Evolutionary conservation across 2,797 vertebrate species (phyloP), one percentile per base, ranked within the genome.

Genomic region (Heliangelus exortis): DNA sequence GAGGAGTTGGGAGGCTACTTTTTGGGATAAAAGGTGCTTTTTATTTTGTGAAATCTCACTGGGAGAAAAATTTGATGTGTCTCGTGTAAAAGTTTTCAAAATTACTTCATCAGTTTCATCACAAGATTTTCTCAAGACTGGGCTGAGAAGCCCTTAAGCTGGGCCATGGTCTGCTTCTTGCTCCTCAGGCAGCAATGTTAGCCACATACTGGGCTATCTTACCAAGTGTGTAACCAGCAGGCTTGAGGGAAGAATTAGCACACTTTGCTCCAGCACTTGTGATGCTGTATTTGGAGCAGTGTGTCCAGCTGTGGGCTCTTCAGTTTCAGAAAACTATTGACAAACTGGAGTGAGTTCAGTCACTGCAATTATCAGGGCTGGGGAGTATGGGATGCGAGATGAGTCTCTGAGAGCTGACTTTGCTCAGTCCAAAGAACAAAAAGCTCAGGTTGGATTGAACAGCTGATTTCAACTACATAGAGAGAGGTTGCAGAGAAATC

Each of bases 301-400:
- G 12, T 16, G 21, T 78, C 43, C 47, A 61, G 26, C 31, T 79
- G 72, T 29, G 83, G 31, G 15, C 33, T 72, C 22, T 68, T 62
- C 19, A 36, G 34, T 36, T 36, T 36, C 34, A 41, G 50, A 28
- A 87, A 45, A 45, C 16, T 57, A 10, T 22, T 34, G 54, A 67
- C 23, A n/a, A 47, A 47, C 45, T 26, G 26, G 21, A 84, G n/a
- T 10, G 41, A 81, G 22, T 63, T 21, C 41, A 65, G 20, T 16
- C 17, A 41, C 29, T 0, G 0, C 10, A 45, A 3, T 36, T 54
- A 26, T 23, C 0, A 0, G 26, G 28, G 13, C n/a, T 34, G 28
- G 25, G 31, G 28, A 62, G 16, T 6, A 14, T 2, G 0, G 34
- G 50, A 34, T 3, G 3, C 8, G 26, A 22, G 19, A 72, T 15